Conservation (phyloP, 2,113 vertebrate species). For the Dasyurus viverrinus region DNA sequence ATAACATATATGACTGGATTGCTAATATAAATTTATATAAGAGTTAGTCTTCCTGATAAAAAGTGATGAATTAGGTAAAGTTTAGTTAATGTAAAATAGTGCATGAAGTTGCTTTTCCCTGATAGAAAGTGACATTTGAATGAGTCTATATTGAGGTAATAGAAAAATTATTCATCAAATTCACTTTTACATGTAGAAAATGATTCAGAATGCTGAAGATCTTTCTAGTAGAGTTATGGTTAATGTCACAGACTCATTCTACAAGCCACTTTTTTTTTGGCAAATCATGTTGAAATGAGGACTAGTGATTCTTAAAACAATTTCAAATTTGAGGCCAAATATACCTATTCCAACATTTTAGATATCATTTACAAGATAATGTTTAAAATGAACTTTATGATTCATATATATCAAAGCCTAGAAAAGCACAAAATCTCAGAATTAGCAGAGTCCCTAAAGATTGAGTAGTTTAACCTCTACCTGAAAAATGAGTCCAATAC, state of each 20-base stretch:
- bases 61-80: neutral
- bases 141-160: neutral
- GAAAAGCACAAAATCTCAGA: neutral
- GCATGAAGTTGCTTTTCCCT: neutral
- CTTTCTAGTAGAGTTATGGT: neutral
- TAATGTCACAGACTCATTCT: neutral
- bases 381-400: neutral
- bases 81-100: slow-evolving; percentile 11
- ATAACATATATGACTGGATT: neutral
- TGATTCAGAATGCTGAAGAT: neutral
- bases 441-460: neutral
- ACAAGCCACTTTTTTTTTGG: neutral
- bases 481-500: neutral
- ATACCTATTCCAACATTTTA: neutral
- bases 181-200: neutral
- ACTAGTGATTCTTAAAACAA: neutral
- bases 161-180: slow-evolving; percentile 26
- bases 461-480: neutral
- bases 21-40: neutral
- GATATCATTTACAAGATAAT: neutral
- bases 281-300: neutral
- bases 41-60: neutral
- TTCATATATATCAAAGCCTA: neutral
- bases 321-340: neutral
- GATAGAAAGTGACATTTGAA: neutral